phyloP scores from a whole-genome alignment of 2,113 vertebrate genomes.

The Macroglossus sobrinus region DNA sequence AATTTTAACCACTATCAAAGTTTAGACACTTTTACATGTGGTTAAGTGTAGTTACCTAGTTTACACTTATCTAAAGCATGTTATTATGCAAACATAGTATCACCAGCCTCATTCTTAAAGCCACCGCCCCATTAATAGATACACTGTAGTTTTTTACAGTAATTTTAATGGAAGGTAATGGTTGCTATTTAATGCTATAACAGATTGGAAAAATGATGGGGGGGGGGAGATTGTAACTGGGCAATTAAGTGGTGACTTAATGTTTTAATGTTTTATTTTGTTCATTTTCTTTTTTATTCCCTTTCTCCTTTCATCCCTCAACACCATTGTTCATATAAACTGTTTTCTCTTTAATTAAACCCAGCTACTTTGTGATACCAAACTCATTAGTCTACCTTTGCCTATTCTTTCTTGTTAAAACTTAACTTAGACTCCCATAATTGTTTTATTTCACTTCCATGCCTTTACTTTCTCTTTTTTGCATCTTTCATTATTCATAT shows the following conservation, averaged over 20 bases:
- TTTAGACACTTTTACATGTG: background rate
- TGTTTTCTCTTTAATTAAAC: slow-evolving; percentile 3
- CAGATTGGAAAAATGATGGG: background rate
- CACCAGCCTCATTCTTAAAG: background rate
- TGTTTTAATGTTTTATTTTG: slow-evolving; percentile 28
- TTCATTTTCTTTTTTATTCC: background rate
- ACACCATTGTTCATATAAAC: background rate
- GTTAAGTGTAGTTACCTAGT: background rate
- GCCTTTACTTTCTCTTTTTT: background rate
- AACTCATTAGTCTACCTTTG: background rate
- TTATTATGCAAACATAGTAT: background rate
- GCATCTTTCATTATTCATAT: background rate
- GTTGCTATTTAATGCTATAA: background rate
- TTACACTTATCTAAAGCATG: background rate
- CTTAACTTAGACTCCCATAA: background rate
- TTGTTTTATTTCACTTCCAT: background rate
- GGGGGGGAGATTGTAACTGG: background rate
- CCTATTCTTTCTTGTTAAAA: background rate
- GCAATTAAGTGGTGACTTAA: background rate
- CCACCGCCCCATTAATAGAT: background rate
- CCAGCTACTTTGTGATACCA: background rate
- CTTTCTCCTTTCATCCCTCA: background rate
- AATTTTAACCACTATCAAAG: background rate
- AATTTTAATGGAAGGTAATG: background rate
- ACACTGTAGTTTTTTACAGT: background rate